These are phyloP conservation scores for Etheostoma spectabile DNA, from an alignment of 2,113 vertebrate genomes.

Conservation along the genomic window DNA sequence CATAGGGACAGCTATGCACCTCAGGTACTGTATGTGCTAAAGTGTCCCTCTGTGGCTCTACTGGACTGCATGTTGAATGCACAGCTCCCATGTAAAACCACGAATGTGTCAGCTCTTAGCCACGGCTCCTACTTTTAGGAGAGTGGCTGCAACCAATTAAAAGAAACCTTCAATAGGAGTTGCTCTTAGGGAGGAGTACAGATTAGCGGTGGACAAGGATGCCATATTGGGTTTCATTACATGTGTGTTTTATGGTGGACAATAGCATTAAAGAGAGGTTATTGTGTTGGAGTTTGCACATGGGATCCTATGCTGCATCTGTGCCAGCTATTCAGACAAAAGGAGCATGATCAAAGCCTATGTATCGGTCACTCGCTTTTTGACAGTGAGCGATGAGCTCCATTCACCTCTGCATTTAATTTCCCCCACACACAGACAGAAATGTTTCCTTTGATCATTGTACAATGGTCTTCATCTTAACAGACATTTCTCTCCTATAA, in stretches of 20 bases:
- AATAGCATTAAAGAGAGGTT: slow-evolving; percentile 24
- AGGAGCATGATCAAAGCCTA: not conserved
- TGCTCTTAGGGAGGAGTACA: slow-evolving; percentile 26
- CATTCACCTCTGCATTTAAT: slow-evolving; percentile 59
- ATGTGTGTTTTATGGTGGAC: not conserved
- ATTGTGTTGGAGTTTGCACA: slow-evolving; percentile 40
- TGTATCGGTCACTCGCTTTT: slow-evolving; percentile 50
- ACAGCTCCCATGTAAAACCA: slow-evolving; percentile 65
- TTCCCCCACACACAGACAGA: not conserved
- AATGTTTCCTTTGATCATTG: no score
- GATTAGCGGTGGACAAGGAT: slow-evolving; percentile 44
- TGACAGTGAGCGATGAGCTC: slow-evolving; percentile 75
- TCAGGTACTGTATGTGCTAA: slow-evolving; percentile 9
- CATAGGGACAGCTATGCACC: slow-evolving; percentile 9
- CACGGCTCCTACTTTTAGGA: slow-evolving; percentile 49
- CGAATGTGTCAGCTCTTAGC: slow-evolving; percentile 49
- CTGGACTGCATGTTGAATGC: slow-evolving; percentile 58
- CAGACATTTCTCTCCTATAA: no score
- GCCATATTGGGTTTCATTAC: slow-evolving; percentile 23
- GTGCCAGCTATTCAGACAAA: slow-evolving; percentile 53
- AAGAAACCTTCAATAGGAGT: slow-evolving; percentile 46
- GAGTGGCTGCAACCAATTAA: slow-evolving; percentile 70
- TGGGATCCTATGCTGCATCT: slow-evolving; percentile 39
- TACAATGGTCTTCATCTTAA: no score
- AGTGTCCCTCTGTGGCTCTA: slow-evolving; percentile 30